Evolutionary conservation across 53 echinoderm and acorn worm species (phyloP).

Genomic region (Arbacia lixula): DNA sequence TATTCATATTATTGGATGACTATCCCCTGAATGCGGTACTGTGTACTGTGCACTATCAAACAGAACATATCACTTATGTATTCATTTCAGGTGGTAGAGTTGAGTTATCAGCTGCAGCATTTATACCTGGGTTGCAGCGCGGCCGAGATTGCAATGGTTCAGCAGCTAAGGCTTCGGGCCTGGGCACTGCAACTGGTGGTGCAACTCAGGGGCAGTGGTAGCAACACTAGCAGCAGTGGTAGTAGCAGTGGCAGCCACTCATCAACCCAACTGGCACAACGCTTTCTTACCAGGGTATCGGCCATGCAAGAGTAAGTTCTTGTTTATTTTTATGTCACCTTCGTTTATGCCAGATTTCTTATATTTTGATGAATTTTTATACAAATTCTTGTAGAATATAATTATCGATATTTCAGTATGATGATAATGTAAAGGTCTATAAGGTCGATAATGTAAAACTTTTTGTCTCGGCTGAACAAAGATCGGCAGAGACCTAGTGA

Average conservation of each 20-base stretch:
- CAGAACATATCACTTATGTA: too few relatives aligned
- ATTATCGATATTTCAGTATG: too few relatives aligned
- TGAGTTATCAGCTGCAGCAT: conserved; percentile 88
- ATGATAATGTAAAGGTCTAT: too few relatives aligned
- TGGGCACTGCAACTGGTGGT: conserved; percentile 89
- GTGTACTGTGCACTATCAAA: too few relatives aligned
- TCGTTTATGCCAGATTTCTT: background rate
- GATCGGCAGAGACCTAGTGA: too few relatives aligned
- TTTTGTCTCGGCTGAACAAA: too few relatives aligned
- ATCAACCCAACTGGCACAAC: conserved; percentile 60
- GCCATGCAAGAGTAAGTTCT: conserved; percentile 74
- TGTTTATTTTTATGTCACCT: background rate
- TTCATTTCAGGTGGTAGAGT: conserved; percentile 68
- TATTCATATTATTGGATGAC: too few relatives aligned
- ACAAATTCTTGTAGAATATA: too few relatives aligned
- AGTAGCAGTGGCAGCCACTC: too few relatives aligned
- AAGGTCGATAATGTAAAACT: too few relatives aligned
- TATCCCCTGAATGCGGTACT: too few relatives aligned
- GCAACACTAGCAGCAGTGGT: conserved; percentile 39
- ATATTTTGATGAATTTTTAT: background rate
- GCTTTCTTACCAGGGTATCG: conserved; percentile 74
- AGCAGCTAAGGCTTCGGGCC: conserved; percentile 86
- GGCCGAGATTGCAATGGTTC: conserved; percentile 76
- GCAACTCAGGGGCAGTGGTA: conserved; percentile 70
- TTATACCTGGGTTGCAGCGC: conserved; percentile 87